phyloP scores from a whole-genome alignment of 2,888 invertebrate species.

The Oxytorus armatus region DNA sequence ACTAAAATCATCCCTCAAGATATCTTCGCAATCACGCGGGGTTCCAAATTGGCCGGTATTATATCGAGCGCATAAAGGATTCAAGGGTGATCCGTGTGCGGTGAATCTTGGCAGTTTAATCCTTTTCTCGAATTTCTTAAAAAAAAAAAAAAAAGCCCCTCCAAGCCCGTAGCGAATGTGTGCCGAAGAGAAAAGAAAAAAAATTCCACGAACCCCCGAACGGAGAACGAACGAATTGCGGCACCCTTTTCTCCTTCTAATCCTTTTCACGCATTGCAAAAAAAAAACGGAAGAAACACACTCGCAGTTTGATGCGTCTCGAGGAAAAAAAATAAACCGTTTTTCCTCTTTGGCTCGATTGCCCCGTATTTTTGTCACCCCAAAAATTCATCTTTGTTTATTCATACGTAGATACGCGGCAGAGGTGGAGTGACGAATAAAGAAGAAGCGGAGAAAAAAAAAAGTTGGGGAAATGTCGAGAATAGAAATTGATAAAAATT shows the following conservation, averaged over 20 bases:
- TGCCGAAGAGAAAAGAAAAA: constrained; percentile 57
- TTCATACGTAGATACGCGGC: constrained; percentile 60
- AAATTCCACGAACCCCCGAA: constrained; percentile 38
- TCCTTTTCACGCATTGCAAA: constrained; percentile 73
- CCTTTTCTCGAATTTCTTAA: constrained; percentile 81
- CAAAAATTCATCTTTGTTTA: constrained; percentile 64
- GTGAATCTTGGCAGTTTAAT: constrained; percentile 73
- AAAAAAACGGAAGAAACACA: constrained; percentile 53
- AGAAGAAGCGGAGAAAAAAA: constrained; percentile 48
- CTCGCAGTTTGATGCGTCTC: constrained; percentile 36
- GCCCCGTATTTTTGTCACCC: constrained; percentile 37
- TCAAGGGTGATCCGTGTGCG: constrained; percentile 45
- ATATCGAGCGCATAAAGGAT: constrained; percentile 45
- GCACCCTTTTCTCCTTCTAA: constrained; percentile 69
- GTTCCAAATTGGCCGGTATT: constrained; percentile 59
- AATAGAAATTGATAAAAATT: constrained; percentile 64
- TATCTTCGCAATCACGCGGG: constrained; percentile 46
- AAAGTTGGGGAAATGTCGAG: constrained; percentile 54
- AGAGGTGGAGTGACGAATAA: constrained; percentile 48
- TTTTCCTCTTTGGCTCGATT: constrained; percentile 33
- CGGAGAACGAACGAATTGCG: constrained; percentile 59
- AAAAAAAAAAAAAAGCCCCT: constrained; percentile 69
- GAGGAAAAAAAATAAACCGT: constrained; percentile 43
- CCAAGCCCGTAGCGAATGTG: constrained; percentile 64
- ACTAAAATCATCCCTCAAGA: constrained; percentile 9